Conservation (phyloP, 30 jellyfish, hydroid and myxozoan genomes). For the Turritopsis dohrnii region DNA sequence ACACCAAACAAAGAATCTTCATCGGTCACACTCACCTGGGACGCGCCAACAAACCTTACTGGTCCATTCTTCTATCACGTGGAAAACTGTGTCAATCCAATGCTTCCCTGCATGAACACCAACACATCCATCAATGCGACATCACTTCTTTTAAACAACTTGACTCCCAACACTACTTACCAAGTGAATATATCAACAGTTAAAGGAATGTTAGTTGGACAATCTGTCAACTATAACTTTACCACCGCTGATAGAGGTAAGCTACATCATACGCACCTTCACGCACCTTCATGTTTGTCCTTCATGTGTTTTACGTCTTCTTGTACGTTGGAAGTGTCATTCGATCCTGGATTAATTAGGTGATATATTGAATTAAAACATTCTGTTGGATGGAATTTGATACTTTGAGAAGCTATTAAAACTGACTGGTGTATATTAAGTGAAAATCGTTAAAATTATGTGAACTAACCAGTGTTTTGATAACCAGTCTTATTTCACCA, state of each 20-base stretch:
- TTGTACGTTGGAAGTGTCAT: no score
- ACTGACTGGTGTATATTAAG: no score
- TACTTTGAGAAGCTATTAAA: no score
- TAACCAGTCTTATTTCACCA: no score
- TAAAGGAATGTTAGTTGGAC: background rate
- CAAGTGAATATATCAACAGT: background rate
- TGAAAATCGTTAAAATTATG: no score
- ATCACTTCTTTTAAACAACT: background rate
- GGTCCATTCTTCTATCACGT: background rate
- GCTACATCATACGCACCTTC: no score
- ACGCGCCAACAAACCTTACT: background rate
- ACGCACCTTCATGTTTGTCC: no score
- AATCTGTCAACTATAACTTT: background rate
- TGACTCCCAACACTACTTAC: background rate
- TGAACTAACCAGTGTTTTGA: no score
- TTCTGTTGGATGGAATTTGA: no score
- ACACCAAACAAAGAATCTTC: constrained; percentile 12
- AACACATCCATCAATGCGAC: background rate
- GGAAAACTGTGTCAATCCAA: background rate
- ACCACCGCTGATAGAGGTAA: background rate
- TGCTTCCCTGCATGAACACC: background rate
- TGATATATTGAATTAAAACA: no score
- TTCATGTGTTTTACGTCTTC: no score
- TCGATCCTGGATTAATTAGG: no score
- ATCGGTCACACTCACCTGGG: background rate